Base-by-base conservation (phyloP, 2,113 vertebrate genomes). In the Illadopsis cleaveri region DNA sequence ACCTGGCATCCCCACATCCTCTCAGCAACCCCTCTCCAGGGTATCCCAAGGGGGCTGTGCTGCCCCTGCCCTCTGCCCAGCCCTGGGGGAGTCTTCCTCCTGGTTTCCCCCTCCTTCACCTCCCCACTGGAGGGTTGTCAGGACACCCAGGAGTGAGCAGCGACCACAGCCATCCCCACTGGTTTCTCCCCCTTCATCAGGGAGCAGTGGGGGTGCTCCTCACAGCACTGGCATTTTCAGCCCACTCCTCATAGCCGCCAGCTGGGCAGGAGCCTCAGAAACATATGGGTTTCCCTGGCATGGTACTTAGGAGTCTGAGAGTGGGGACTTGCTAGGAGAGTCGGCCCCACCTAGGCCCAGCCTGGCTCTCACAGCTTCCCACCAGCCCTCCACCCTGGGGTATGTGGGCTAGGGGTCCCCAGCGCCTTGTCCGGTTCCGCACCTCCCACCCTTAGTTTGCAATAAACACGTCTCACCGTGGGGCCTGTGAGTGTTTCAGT, bases 21-120 rank as follows among this genome's bases (percentile, higher is more conserved):
- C 38, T 44, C 0, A 2, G 27, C 18, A 44, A 0, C 25, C 53
- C 38, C 17, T 19, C 37, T 24, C 23, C 3, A 23, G 33, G 28
- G 35, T 48, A 18, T 81, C 51, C 50, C 61, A 8, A 2, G 21
- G 35, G 35, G 11, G 20, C 48, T 60, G 19, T 50, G 56, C 44
- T 71, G 57, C 35, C n/a, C 33, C 30, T 56, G 50, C 8, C 50
- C 23, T 58, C 40, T 61, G 14, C 30, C 38, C 50, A n/a, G 33
- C 45, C 6, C 42, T 1, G 0, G 8, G n/a, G 10, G 4, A 13
- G 18, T 24, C 4, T 38, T 61, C 12, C 37, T 85, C 47, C 57
- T 20, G 6, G 7, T 37, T 69, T 76, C 7, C 30, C 8, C 23
- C 22, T 58, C 18, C 65, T 48, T 38, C 35, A 25, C 12, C 30